phyloP scores from a whole-genome alignment of 2,113 vertebrate species.

The Lipophrys pholis region DNA sequence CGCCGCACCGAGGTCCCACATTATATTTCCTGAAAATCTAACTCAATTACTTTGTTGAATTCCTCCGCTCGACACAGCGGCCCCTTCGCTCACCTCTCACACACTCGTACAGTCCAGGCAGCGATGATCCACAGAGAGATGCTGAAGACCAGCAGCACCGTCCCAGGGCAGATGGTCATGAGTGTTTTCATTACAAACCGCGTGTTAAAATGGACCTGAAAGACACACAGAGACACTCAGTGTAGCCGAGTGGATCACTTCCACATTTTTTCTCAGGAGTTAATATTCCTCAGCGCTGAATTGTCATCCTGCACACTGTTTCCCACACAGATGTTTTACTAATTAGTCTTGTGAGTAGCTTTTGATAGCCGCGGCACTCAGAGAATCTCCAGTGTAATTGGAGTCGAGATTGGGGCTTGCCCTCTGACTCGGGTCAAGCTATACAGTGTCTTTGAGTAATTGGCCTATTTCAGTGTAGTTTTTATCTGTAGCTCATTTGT shows the following conservation, averaged over 20 bases:
- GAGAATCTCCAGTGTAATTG: slow-evolving; percentile 55
- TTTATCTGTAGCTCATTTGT: slow-evolving; percentile 50
- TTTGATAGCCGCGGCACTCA: slow-evolving; percentile 32
- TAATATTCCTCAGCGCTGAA: not conserved
- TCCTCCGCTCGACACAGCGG: slow-evolving; percentile 9
- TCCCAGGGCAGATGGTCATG: slow-evolving; percentile 99
- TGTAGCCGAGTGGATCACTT: not conserved
- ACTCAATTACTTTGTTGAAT: slow-evolving; percentile 36
- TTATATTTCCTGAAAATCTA: slow-evolving; percentile 55
- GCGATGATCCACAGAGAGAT: slow-evolving; percentile 99
- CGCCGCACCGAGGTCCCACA: slow-evolving; percentile 47
- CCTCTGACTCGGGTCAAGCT: slow-evolving; percentile 53
- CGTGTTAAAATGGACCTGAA: slow-evolving; percentile 99
- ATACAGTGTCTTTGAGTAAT: slow-evolving; percentile 46
- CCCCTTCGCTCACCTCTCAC: slow-evolving; percentile 89
- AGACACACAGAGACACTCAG: slow-evolving; percentile 73
- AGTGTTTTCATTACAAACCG: slow-evolving; percentile 99
- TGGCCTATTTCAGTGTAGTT: slow-evolving; percentile 47
- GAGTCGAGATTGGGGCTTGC: slow-evolving; percentile 43
- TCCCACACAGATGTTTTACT: slow-evolving; percentile 33
- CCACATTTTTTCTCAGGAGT: not conserved
- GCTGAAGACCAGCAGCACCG: slow-evolving; percentile 98
- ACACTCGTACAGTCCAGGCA: slow-evolving; percentile 97
- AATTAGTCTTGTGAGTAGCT: slow-evolving; percentile 51
- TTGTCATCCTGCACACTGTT: slow-evolving; percentile 9